Base-by-base conservation (phyloP, 2,797 vertebrate genomes). In the Heterohyrax brucei region DNA sequence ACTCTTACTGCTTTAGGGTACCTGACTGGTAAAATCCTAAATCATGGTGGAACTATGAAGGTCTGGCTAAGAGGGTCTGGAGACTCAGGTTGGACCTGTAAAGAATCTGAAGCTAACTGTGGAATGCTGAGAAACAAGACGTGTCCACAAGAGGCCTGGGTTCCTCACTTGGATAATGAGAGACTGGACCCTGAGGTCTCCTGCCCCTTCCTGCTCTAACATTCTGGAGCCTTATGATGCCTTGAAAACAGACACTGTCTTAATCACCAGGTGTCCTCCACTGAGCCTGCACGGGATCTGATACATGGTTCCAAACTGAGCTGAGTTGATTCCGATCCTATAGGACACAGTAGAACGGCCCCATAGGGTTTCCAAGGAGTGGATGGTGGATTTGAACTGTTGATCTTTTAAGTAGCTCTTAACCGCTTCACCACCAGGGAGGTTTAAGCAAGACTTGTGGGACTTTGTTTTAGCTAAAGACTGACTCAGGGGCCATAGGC, bases 391-490 rank as follows among this genome's bases (percentile, higher is more conserved):
- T 56, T 56, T 56, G 53, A 56, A 56, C 53, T 56, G 53, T 12
- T 4, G 53, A 56, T 16, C 53, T 56, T 56, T 56, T 56, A 16
- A 1, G 12, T 56, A 56, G 53, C 13, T 56, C 53, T 56, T 56
- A 56, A 56, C 53, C 13, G 18, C 53, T 56, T 56, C 12, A 16
- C 53, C 12, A 56, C 53, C 53, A 56, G 53, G 83, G 70, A 91
- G 44, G 70, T 48, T 94, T 64, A 79, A 85, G 76, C 44, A 84
- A 76, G 79, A 68, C 19, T 44, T 84, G 75, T 59, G 33, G 50
- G 75, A 81, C 46, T 64, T 56, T 75, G 22, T 73, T 90, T 77
- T 79, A 48, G 50, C 56, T 95, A 75, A 68, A 89, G 56, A 86
- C 48, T 64, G 89, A 95, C 73, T 89, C 44, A 44, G 18, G 61